These are phyloP conservation scores for Littorina saxatilis DNA, from an alignment of 1,140 invertebrate species.

Conservation along the genomic window DNA sequence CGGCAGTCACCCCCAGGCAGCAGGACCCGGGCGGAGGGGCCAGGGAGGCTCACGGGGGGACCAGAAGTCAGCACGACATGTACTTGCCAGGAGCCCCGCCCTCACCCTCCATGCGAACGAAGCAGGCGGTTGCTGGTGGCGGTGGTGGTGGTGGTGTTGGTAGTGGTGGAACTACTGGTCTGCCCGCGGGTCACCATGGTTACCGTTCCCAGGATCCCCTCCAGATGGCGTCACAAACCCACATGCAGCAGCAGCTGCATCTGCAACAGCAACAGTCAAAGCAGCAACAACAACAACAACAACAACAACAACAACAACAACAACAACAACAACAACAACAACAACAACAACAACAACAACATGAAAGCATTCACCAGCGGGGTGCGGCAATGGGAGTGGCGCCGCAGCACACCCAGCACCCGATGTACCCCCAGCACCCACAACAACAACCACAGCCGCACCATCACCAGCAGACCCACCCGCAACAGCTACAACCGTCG, in stretches of 20 bases:
- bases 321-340: slow-evolving; percentile 28
- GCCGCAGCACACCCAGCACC: background rate
- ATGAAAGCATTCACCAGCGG: background rate
- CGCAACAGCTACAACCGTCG: slow-evolving; percentile 8
- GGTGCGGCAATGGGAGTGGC: background rate
- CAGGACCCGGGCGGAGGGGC: background rate
- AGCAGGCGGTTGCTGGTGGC: background rate
- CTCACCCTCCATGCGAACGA: background rate
- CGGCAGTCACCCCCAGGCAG: background rate
- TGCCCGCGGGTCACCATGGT: background rate
- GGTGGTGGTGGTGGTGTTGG: background rate
- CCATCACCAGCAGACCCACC: background rate
- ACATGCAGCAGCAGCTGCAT: slow-evolving; percentile 1
- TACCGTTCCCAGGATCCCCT: slow-evolving; percentile 10
- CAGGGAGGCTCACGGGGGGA: background rate
- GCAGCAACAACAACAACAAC: slow-evolving; percentile 20
- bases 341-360: background rate
- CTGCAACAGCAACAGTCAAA: slow-evolving; percentile 7
- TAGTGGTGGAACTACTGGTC: too few relatives aligned
- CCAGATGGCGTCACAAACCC: background rate
- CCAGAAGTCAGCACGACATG: slow-evolving; percentile 13
- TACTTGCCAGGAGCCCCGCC: background rate
- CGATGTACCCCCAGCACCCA: background rate
- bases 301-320: slow-evolving; percentile 10
- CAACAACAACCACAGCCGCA: background rate